Evolutionary conservation across 2,888 invertebrate species (phyloP).

Genomic region (Eucriotettix oculatus): DNA sequence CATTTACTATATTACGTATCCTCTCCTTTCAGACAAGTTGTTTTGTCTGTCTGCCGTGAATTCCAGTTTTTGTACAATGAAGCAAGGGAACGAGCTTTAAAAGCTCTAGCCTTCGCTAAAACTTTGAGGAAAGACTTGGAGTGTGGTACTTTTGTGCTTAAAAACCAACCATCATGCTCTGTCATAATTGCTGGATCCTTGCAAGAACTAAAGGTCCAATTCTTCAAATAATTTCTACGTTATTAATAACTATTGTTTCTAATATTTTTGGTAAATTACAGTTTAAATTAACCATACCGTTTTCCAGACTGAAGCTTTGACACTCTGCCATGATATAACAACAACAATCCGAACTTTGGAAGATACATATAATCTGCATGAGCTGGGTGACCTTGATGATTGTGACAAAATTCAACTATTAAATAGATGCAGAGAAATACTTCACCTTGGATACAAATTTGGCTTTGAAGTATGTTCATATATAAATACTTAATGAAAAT

Average conservation of each 20-base stretch:
- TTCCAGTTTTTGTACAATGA: constrained; percentile 64
- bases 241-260: neutral
- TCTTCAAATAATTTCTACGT: neutral
- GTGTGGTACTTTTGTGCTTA: constrained; percentile 26
- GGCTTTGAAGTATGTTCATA: constrained; percentile 64
- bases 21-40: constrained; percentile 30
- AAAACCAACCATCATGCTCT: neutral
- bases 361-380: constrained; percentile 31
- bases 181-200: constrained; percentile 3
- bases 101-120: constrained; percentile 67
- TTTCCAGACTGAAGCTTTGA: constrained; percentile 34
- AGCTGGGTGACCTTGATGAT: constrained; percentile 33
- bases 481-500: no score
- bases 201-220: constrained; percentile 9
- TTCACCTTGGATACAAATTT: constrained; percentile 77
- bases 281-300: neutral
- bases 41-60: constrained; percentile 53
- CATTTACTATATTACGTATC: neutral
- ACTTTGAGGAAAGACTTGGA: constrained; percentile 51
- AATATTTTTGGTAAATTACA: neutral
- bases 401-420: constrained; percentile 40
- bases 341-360: constrained; percentile 39
- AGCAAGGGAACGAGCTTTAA: constrained; percentile 61
- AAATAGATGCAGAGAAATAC: constrained; percentile 51
- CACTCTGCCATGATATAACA: constrained; percentile 37